Percentiles rank a stretch among this genome's conserved stretches.
Conservation (phyloP, 2,797 vertebrate species). For the Valencia hispanica region DNA sequence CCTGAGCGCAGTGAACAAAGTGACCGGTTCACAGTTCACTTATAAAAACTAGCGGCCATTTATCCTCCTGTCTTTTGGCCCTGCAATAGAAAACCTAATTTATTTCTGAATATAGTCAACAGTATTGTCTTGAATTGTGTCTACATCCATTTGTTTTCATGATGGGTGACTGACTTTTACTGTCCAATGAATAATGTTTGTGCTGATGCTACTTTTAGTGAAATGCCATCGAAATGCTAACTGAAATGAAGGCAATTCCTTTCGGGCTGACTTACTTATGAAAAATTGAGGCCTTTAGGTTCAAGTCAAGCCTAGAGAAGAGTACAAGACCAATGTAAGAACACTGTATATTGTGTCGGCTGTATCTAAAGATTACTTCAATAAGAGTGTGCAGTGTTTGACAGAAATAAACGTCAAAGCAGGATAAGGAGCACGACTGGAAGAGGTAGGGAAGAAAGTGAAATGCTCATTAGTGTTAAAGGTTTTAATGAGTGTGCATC, state of each 20-base stretch:
- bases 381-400: background rate
- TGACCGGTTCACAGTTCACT: slow-evolving; percentile 18
- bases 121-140: slow-evolving; percentile 30
- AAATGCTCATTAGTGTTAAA: slow-evolving; percentile 32
- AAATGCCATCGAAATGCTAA: slow-evolving; percentile 78
- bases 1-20: slow-evolving; percentile 7
- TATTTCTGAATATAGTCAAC: slow-evolving; percentile 16
- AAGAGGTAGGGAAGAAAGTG: background rate
- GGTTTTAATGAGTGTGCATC: slow-evolving; percentile 49
- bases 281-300: slow-evolving; percentile 27
- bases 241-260: slow-evolving; percentile 66
- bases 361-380: background rate
- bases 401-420: background rate
- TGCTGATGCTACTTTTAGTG: slow-evolving; percentile 51
- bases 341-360: slow-evolving; percentile 1
- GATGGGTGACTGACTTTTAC: slow-evolving; percentile 43
- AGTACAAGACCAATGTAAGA: slow-evolving; percentile 8
- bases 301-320: slow-evolving; percentile 27
- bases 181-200: slow-evolving; percentile 59
- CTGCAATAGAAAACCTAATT: slow-evolving; percentile 39
- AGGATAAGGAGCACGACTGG: slow-evolving; percentile 11
- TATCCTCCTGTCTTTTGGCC: slow-evolving; percentile 8
- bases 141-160: slow-evolving; percentile 36
- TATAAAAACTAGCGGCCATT: slow-evolving; percentile 40
- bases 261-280: slow-evolving; percentile 44